Evolutionary conservation across 2,113 vertebrate species (phyloP).

Genomic region (Bufo gargarizans): DNA sequence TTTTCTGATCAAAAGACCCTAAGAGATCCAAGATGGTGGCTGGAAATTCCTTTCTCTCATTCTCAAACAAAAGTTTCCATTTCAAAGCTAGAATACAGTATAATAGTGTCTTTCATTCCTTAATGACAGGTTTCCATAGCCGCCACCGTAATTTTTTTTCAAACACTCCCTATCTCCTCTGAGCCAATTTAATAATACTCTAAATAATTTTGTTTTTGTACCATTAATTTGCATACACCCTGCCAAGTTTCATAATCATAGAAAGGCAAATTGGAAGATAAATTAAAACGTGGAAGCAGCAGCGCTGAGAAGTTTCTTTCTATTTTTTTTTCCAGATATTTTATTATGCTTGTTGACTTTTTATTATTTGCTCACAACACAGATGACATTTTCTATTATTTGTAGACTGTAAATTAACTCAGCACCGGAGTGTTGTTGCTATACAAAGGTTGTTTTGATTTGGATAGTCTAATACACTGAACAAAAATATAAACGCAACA

Average conservation of each 20-base stretch:
- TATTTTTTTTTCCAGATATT: background rate
- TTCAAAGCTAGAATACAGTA: background rate
- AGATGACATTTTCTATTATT: background rate
- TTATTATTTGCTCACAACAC: background rate
- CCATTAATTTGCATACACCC: constrained; percentile 8
- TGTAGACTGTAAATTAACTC: background rate
- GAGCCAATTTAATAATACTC: constrained; percentile 9
- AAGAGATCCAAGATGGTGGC: background rate
- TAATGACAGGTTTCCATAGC: background rate
- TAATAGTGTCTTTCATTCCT: background rate
- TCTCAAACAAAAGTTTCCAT: background rate
- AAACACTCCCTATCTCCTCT: background rate
- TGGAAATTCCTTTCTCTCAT: background rate
- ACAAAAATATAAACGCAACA: no score
- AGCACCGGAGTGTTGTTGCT: background rate
- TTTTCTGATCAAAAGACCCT: background rate
- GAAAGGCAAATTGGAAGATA: background rate
- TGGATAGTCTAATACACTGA: background rate
- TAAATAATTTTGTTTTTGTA: background rate
- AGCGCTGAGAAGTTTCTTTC: background rate
- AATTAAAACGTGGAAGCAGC: background rate
- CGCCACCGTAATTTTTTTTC: background rate
- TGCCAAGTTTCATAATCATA: background rate
- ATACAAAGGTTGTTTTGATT: background rate
- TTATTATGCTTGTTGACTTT: constrained; percentile 12